Base-by-base conservation (phyloP, 2,888 invertebrate genomes). In the Acanthacorydalis orientalis region DNA sequence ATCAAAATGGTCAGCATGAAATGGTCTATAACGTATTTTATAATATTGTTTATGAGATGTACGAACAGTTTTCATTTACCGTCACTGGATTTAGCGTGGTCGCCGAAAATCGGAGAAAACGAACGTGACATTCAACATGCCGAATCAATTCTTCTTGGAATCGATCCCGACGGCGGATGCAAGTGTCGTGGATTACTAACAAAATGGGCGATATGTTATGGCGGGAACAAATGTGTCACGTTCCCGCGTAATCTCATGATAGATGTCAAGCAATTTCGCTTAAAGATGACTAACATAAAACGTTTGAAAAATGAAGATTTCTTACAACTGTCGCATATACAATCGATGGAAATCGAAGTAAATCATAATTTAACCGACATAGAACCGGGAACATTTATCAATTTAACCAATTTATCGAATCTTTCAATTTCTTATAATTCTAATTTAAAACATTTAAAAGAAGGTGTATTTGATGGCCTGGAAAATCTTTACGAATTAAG, bases 381-480 rank as follows among this genome's bases (percentile, higher is more conserved):
- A 23, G 64, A 70, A 53, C 65, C 69, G 0, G 70, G 72, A 7
- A 55, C 64, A 1, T 77, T 77, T 54, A 56, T 58, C 14, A 69
- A 72, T 50, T 59, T 77, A 53, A 63, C 60, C 0, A 64, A 64
- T 14, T 56, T 77, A 31, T 60, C 64, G 40, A 70, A 72, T 44
- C 57, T 77, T 9, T 73, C 74, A 0, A 70, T 77, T 54, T 73
- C 73, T 0, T 73, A 69, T 54, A 77, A 76, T 53, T 65, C 66
- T 2, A 61, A 65, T 9, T 60, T 77, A 2, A 61, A 56, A 23
- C 55, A 57, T 6, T 63, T 77, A n/a, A 60, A 69, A 16, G 57
- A 61, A 23, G 58, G 63, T 31, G 64, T 65, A 1, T 77, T 78
- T 54, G 58, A 63, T 43, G 77, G 77, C 2, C 60, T 77, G 35